Evolutionary conservation across 2,113 vertebrate genomes (phyloP).

Genomic region (Gallinago media): DNA sequence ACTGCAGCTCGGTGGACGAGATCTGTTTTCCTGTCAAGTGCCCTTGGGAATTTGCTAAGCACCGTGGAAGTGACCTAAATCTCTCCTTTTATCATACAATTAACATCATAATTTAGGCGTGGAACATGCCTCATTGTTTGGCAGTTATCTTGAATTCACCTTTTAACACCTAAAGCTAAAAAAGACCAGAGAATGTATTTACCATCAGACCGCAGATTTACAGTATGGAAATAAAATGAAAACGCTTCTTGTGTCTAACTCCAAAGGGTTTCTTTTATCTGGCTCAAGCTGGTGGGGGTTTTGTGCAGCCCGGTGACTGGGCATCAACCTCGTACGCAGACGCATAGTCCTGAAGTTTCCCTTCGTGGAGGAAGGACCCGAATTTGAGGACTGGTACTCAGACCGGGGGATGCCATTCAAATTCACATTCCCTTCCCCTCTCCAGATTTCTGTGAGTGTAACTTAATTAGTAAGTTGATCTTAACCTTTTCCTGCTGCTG

Average conservation of each 20-base stretch:
- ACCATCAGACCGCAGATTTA: background rate
- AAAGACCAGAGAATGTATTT: background rate
- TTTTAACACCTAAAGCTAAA: background rate
- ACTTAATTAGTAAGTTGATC: slow-evolving; percentile 71
- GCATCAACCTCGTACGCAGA: background rate
- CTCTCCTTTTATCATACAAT: background rate
- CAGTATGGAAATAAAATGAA: background rate
- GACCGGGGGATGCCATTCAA: slow-evolving; percentile 14
- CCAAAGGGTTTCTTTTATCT: background rate
- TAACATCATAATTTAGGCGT: background rate
- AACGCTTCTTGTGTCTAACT: background rate
- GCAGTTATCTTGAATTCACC: slow-evolving; percentile 5
- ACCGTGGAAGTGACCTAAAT: slow-evolving; percentile 35
- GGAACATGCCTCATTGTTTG: background rate
- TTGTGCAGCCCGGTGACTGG: background rate
- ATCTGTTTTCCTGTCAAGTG: slow-evolving; percentile 19
- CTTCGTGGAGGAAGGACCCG: rapidly evolving
- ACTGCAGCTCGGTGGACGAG: background rate
- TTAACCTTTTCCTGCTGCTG: slow-evolving; percentile 64
- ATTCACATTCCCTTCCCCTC: slow-evolving; percentile 36
- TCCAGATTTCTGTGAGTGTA: slow-evolving; percentile 54
- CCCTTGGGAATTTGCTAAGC: slow-evolving; percentile 32
- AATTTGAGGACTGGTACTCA: background rate
- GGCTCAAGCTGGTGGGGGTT: background rate
- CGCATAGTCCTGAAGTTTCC: background rate